Evolutionary conservation across 2,888 invertebrate species (phyloP).

Genomic region (Parasteatoda lunata): DNA sequence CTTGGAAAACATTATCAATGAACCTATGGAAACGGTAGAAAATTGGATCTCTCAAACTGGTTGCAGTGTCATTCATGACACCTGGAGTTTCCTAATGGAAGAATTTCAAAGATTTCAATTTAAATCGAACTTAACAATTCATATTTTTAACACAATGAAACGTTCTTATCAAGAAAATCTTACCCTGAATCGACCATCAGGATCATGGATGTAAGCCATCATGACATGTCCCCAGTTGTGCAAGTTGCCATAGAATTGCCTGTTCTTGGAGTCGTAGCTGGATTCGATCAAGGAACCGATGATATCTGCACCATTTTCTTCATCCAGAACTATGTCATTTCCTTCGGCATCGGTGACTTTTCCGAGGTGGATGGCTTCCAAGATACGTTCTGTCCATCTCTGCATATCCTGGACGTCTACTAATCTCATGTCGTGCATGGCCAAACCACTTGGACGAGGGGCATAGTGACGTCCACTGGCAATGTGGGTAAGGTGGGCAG

Average conservation of each 20-base stretch:
- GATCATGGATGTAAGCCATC: constrained; percentile 77
- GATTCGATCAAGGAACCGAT: constrained; percentile 88
- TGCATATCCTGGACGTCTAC: constrained; percentile 76
- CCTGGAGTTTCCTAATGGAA: constrained; percentile 82
- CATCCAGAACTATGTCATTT: constrained; percentile 78
- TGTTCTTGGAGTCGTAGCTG: constrained; percentile 78
- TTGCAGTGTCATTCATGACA: constrained; percentile 88
- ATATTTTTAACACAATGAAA: no score
- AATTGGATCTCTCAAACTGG: constrained; percentile 90
- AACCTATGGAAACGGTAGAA: constrained; percentile 91
- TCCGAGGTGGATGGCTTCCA: constrained; percentile 82
- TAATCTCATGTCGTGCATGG: constrained; percentile 43
- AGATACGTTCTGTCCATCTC: constrained; percentile 84
- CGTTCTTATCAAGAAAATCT: background rate
- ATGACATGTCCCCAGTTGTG: constrained; percentile 79
- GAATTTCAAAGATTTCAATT: background rate
- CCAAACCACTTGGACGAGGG: constrained; percentile 64
- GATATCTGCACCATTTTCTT: constrained; percentile 83
- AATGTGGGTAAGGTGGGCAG: constrained; percentile 68
- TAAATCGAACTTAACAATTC: no score
- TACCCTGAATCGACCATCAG: constrained; percentile 74
- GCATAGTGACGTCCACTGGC: constrained; percentile 69
- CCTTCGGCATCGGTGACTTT: constrained; percentile 78
- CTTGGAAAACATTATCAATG: constrained; percentile 85
- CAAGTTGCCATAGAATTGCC: constrained; percentile 78